Base-by-base conservation (phyloP, 2,888 invertebrate species). In the Limnephilus lunatus region DNA sequence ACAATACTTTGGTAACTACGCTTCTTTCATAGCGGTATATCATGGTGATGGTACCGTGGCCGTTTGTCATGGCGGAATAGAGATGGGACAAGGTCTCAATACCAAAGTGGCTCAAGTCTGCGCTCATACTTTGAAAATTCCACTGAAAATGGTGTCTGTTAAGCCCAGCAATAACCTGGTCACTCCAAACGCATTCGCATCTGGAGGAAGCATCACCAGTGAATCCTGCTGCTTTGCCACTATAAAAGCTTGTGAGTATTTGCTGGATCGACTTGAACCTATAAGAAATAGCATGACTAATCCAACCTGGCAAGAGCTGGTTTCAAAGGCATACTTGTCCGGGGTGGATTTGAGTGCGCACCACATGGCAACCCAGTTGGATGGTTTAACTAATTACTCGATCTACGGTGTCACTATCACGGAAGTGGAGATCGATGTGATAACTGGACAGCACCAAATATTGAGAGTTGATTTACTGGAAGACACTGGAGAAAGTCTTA, bases 21-120 rank as follows among this genome's bases (percentile, higher is more conserved):
- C 97, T 81, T 96, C 97, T 0, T 95, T 96, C 14, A 96, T 98
- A 68, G 96, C 97, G 0, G 96, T 98, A 90, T 98, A 97, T 94
- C 97, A 97, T 88, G 96, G 96, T 0, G 97, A 98, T 94, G 97
- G 97, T 0, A 96, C 97, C 0, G 97, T 98, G 0, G 95, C 97
- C 0, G 95, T 98, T 89, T 95, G 97, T 0, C 98, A 98, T 94
- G 97, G 97, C 0, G 97, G 97, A 0, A 96, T 97, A 39, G 97
- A 97, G 95, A 97, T 97, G 95, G 98, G 98, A 0, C 98, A 98
- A 95, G 98, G 98, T 0, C 96, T 98, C 89, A 95, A 98, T 88
- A 98, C 98, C 2, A 96, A 98, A 96, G 96, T 97, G 0, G 97
- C 97, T 4, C 97, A 98, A 96, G 97, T 97, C 1, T 97, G 97